Conservation (phyloP, 2,797 vertebrate species). For the Atherinosoma microstoma region DNA sequence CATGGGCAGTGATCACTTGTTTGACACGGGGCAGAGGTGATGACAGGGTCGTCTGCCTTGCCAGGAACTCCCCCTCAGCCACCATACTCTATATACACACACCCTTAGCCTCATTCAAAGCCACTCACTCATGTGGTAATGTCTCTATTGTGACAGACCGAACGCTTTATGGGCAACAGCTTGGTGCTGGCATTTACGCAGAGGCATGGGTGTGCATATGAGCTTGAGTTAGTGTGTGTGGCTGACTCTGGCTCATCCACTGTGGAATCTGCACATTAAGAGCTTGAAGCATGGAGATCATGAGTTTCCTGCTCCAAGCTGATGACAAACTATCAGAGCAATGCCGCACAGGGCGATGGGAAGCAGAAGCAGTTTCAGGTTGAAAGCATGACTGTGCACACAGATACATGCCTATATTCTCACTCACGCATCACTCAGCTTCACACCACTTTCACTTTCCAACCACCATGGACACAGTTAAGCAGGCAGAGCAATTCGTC, state of each 20-base stretch:
- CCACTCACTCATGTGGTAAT: constrained; percentile 86
- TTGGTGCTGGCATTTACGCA: constrained; percentile 80
- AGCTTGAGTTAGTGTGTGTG: constrained; percentile 42
- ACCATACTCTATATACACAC: constrained; percentile 73
- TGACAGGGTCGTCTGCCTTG: constrained; percentile 81
- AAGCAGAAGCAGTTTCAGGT: constrained; percentile 18
- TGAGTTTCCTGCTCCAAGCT: constrained; percentile 22
- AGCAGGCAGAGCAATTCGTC: constrained; percentile 79
- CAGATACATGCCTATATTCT: constrained; percentile 4
- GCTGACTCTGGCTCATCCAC: constrained; percentile 51
- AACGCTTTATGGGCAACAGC: constrained; percentile 83
- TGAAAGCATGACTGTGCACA: constrained; percentile 16
- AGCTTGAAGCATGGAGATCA: constrained; percentile 44
- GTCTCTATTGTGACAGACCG: constrained; percentile 82
- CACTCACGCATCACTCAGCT: constrained; percentile 26
- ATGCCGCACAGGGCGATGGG: constrained; percentile 10
- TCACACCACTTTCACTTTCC: constrained; percentile 47
- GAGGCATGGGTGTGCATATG: constrained; percentile 63
- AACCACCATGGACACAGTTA: constrained; percentile 45
- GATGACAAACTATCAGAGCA: constrained; percentile 41
- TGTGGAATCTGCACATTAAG: constrained; percentile 51
- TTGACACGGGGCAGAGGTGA: constrained; percentile 77
- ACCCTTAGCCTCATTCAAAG: constrained; percentile 75
- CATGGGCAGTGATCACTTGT: constrained; percentile 56
- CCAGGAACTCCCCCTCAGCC: constrained; percentile 64